Base-by-base conservation (phyloP, 2,113 vertebrate species). In the Camelus dromedarius region DNA sequence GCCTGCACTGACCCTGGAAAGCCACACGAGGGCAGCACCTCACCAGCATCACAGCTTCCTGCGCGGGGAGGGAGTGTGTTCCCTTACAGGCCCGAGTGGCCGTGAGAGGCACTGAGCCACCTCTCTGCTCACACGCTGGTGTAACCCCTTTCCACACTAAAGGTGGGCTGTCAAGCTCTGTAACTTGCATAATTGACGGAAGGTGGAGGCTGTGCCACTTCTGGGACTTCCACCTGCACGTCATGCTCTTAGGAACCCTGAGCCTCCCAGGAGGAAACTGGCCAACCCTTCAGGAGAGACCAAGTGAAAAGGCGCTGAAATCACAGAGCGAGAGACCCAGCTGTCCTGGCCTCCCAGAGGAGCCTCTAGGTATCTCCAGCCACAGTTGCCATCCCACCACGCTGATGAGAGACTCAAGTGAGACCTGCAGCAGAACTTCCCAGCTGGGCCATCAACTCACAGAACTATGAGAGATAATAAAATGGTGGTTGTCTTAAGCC, bases 51-150 rank as follows among this genome's bases (percentile, higher is more conserved):
- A 38, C 54, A 9, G n/a, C 8, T 89, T 67, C 35, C 10, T 4
- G 79, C 52, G 11, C 2, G 2, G 35, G 8, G 10, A 13, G 8
- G 48, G 22, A 2, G 6, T 8, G 2, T 1, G 6, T 5, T 54
- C 58, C 3, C 26, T 13, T 9, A 28, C 15, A 50, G 4, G 11
- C 15, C 35, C 20, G 42, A 28, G 24, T 22, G 15, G 38, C 38
- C 3, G 3, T 6, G 13, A 7, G 0, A 42, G 11, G 18, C 11
- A 6, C 16, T 28, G 48, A 84, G n/a, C 50, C 9, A 28, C 8
- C 26, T 11, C 38, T 84, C 56, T 3, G 46, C 2, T 60, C 9
- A 20, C n/a, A 62, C 5, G 8, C 62, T 48, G n/a, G 35, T 5
- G 11, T 19, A 18, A 30, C 14, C 24, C 46, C 7, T 20, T 89